Conservation (phyloP, 1,140 invertebrate species). For the Vanessa atalanta region DNA sequence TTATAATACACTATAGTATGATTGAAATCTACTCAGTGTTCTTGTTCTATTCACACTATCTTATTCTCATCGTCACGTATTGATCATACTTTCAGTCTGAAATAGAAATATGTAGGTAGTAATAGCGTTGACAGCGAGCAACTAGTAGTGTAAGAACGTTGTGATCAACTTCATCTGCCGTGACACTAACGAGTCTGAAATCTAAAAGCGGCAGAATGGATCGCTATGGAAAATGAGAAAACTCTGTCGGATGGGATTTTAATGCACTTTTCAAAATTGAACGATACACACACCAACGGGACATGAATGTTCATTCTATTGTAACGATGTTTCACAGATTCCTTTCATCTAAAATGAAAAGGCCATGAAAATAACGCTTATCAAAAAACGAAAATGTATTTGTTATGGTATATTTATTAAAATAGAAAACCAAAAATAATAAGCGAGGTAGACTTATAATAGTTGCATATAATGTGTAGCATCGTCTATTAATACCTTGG, state of each 20-base stretch:
- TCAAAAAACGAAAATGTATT: too few relatives aligned
- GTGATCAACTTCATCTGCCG: slow-evolving; percentile 3
- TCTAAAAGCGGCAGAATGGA: neutral
- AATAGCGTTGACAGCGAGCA: neutral
- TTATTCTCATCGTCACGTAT: neutral
- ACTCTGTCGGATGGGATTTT: slow-evolving; percentile 6
- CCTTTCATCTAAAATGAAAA: too few relatives aligned
- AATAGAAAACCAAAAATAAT: too few relatives aligned
- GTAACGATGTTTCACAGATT: too few relatives aligned
- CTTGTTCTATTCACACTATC: neutral
- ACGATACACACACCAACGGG: neutral
- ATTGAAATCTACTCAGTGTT: too few relatives aligned
- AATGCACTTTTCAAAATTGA: slow-evolving; percentile 16
- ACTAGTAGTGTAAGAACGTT: neutral
- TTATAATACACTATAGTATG: too few relatives aligned
- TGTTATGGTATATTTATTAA: too few relatives aligned
- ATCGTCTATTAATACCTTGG: too few relatives aligned
- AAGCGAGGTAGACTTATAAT: too few relatives aligned
- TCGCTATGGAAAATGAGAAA: slow-evolving; percentile 10
- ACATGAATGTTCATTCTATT: neutral
- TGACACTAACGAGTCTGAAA: neutral
- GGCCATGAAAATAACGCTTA: too few relatives aligned
- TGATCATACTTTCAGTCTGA: neutral
- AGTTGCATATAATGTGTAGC: too few relatives aligned
- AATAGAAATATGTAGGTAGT: neutral